phyloP scores from a whole-genome alignment of 2,888 invertebrate genomes.

The Meta bourneti region DNA sequence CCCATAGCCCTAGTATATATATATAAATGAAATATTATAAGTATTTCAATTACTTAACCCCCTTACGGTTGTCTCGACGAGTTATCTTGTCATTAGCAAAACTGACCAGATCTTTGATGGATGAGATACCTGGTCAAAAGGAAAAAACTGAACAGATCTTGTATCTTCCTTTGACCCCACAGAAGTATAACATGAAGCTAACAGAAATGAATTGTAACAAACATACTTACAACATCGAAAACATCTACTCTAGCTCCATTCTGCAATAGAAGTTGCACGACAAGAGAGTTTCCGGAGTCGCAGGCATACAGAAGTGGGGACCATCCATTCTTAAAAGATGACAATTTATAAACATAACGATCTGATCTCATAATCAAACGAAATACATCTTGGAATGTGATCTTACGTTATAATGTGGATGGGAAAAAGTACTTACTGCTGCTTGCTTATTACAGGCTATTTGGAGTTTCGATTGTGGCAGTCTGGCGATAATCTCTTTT shows the following conservation, averaged over 20 bases:
- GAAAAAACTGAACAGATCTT: too few relatives aligned
- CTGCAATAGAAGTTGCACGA: constrained; percentile 89
- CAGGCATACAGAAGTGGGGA: constrained; percentile 98
- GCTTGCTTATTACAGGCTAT: constrained; percentile 96
- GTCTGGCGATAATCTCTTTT: constrained; percentile 94
- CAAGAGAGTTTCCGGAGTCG: constrained; percentile 95
- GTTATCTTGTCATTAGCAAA: too few relatives aligned
- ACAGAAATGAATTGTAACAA: too few relatives aligned
- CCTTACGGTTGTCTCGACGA: too few relatives aligned
- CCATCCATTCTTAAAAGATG: constrained; percentile 85
- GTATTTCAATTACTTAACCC: too few relatives aligned
- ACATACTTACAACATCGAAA: constrained; percentile 93
- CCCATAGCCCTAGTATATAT: too few relatives aligned
- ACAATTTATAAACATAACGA: neutral
- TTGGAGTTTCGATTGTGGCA: constrained; percentile 93
- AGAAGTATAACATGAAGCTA: too few relatives aligned
- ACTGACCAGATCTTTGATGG: too few relatives aligned
- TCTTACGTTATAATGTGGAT: neutral
- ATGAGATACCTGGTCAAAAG: too few relatives aligned
- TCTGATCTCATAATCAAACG: neutral
- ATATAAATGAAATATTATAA: too few relatives aligned
- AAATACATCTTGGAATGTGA: neutral
- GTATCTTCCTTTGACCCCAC: too few relatives aligned
- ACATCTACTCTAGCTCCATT: constrained; percentile 99
- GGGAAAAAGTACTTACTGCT: constrained; percentile 84